Conservation (phyloP, 2,113 vertebrate genomes). For the Circaetus gallicus region DNA sequence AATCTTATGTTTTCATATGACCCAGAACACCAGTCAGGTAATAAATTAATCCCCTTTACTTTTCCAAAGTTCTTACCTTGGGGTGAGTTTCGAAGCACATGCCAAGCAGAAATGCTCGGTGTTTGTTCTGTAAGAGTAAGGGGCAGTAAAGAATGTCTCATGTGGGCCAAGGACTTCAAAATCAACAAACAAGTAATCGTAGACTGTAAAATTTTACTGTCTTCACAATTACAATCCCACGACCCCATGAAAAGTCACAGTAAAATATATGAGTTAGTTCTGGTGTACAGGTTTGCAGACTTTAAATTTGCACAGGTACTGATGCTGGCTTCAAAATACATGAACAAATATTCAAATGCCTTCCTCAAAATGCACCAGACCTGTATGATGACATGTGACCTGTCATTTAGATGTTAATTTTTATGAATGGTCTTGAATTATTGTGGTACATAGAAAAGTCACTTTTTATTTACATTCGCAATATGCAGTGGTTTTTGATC, state of each 20-base stretch:
- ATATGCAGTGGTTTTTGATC: background rate
- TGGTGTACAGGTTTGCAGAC: background rate
- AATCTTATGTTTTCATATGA: background rate
- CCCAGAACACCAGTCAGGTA: background rate
- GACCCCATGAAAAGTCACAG: background rate
- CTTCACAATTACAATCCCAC: background rate
- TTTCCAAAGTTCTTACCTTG: background rate
- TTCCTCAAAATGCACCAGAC: background rate
- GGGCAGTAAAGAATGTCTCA: background rate
- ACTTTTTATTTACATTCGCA: background rate
- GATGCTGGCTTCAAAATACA: background rate
- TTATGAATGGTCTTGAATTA: background rate
- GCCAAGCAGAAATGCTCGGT: background rate
- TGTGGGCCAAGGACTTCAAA: background rate
- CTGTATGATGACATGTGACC: rapidly evolving
- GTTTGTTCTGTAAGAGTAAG: background rate
- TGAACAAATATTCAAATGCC: background rate
- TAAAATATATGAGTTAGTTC: background rate
- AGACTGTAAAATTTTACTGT: background rate
- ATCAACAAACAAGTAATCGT: background rate
- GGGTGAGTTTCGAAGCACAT: background rate
- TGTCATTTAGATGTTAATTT: background rate
- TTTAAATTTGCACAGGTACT: background rate
- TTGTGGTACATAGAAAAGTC: background rate
- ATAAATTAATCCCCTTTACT: background rate